Evolutionary conservation across 2,113 vertebrate species (phyloP).

Genomic region (Psephotus haematonotus): DNA sequence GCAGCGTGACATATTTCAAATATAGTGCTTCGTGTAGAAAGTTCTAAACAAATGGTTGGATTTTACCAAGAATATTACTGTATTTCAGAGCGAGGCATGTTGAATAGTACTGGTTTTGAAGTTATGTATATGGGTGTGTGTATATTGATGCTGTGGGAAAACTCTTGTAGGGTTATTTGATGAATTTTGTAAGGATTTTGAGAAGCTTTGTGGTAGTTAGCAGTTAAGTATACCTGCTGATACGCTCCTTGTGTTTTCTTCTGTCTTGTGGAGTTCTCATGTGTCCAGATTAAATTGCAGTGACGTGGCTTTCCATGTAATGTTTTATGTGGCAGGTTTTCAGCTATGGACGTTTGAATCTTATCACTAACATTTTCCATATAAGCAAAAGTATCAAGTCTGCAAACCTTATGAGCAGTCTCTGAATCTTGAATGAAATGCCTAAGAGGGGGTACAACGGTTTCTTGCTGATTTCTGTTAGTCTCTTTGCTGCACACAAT

Average conservation of each 20-base stretch:
- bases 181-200: neutral
- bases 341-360: neutral
- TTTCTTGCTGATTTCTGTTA: neutral
- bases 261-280: neutral
- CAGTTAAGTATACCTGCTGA: neutral
- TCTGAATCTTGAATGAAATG: neutral
- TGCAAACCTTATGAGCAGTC: neutral
- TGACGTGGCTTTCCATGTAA: neutral
- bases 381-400: neutral
- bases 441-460: neutral
- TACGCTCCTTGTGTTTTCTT: neutral
- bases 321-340: neutral
- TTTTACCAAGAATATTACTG: neutral
- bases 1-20: neutral
- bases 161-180: neutral
- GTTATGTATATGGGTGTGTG: fast-evolving
- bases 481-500: neutral
- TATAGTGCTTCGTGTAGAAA: neutral
- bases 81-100: neutral
- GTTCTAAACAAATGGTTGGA: neutral
- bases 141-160: neutral
- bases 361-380: neutral
- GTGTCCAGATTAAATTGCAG: neutral
- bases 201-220: neutral
- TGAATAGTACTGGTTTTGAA: neutral